phyloP scores from a whole-genome alignment of 2,113 vertebrate genomes.

The Nyctereutes procyonoides region DNA sequence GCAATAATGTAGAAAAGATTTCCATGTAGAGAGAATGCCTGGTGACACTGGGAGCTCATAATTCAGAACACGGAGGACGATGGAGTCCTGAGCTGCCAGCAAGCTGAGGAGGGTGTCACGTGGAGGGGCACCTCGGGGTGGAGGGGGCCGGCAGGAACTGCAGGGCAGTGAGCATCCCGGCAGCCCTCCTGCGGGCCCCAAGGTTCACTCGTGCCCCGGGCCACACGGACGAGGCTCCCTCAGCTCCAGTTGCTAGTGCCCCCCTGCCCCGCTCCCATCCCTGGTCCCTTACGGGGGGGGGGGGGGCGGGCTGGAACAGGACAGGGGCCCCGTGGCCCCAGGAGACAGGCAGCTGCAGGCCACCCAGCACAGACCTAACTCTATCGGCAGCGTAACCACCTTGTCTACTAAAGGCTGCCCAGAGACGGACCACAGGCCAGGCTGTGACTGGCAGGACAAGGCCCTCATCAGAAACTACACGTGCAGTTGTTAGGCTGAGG shows the following conservation, averaged over 20 bases:
- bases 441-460: accelerated
- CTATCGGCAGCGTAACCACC: neutral
- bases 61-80: accelerated
- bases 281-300: accelerated
- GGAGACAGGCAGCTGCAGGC: neutral
- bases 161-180: no score
- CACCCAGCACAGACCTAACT: no score
- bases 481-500: accelerated
- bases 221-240: neutral
- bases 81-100: neutral
- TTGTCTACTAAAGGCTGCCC: accelerated
- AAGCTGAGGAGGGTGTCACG: neutral
- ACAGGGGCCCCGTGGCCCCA: accelerated
- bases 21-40: neutral
- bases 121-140: neutral
- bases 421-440: accelerated
- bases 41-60: accelerated
- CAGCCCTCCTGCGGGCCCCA: no score
- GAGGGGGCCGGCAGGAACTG: neutral
- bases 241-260: neutral
- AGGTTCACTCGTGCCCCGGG: neutral
- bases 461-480: neutral
- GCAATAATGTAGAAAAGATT: accelerated
- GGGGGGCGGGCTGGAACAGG: no score
- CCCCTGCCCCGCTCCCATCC: neutral